Percentiles rank a stretch among this genome's conserved stretches.
Conservation (phyloP, 2,113 vertebrate genomes). For the Brienomyrus longianalis region DNA sequence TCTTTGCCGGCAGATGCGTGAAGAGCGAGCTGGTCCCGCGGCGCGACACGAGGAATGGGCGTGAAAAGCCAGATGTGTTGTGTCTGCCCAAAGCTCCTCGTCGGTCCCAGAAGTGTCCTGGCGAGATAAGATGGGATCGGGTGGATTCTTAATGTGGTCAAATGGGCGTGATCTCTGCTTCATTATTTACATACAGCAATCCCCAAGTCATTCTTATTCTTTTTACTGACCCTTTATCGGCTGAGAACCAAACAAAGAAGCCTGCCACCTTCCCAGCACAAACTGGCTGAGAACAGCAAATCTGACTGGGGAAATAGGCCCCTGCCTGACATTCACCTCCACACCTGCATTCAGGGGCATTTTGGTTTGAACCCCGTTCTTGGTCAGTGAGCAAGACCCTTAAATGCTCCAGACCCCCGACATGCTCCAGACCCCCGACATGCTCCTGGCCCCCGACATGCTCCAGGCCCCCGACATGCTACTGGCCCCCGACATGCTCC, state of each 20-base stretch:
- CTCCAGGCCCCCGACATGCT: no score
- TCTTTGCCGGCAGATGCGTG: neutral
- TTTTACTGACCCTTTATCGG: neutral
- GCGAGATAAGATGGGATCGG: neutral
- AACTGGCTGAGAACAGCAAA: neutral
- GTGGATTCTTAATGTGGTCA: neutral
- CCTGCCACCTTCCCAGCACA: neutral
- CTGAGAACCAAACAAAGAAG: neutral
- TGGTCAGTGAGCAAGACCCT: neutral
- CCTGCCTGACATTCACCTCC: neutral
- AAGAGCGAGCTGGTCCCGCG: neutral
- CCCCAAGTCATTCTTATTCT: neutral
- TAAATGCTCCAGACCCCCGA: neutral
- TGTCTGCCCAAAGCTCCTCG: neutral
- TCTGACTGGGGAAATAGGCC: neutral
- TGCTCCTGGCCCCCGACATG: neutral
- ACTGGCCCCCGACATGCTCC: no score
- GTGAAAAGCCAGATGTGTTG: neutral
- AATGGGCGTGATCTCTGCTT: neutral
- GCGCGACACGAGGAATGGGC: neutral
- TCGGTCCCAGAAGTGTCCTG: neutral
- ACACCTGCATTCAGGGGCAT: neutral
- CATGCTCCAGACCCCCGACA: no score
- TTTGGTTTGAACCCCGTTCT: neutral
- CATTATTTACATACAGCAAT: neutral